phyloP scores from a whole-genome alignment of 2,888 invertebrate genomes.

The Marasmarcha lunaedactyla region DNA sequence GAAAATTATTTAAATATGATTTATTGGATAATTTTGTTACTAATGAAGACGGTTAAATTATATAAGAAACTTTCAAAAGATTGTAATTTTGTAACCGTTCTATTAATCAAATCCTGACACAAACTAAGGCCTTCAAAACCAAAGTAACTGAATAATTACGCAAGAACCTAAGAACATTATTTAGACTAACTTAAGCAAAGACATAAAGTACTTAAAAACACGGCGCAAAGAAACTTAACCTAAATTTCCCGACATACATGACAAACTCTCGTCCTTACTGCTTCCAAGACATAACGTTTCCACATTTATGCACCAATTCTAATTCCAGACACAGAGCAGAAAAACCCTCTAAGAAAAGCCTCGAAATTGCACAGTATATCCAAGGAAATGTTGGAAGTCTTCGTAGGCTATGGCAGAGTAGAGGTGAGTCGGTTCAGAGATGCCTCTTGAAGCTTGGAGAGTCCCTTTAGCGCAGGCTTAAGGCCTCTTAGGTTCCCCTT shows the following conservation, averaged over 20 bases:
- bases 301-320: constrained; percentile 7
- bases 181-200: too few species aligned
- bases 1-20: too few species aligned
- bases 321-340: constrained; percentile 21
- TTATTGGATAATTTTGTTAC: too few species aligned
- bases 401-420: constrained; percentile 27
- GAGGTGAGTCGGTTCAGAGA: constrained; percentile 38
- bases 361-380: constrained; percentile 11
- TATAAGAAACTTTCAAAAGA: too few species aligned
- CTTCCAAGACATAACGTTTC: constrained; percentile 21
- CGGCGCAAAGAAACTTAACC: too few species aligned
- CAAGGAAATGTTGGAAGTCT: constrained; percentile 3
- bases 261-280: constrained; percentile 30
- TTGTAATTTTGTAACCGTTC: too few species aligned
- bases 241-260: constrained; percentile 16
- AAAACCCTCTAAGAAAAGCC: constrained; percentile 12
- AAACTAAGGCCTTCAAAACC: too few species aligned
- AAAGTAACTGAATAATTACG: too few species aligned
- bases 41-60: too few species aligned
- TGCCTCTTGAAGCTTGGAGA: constrained; percentile 47
- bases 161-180: too few species aligned
- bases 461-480: constrained; percentile 48
- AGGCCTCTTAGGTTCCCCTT: constrained; percentile 48
- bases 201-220: too few species aligned
- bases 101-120: too few species aligned